phyloP scores from a whole-genome alignment of 2,797 vertebrate species.

The Euthynnus affinis region DNA sequence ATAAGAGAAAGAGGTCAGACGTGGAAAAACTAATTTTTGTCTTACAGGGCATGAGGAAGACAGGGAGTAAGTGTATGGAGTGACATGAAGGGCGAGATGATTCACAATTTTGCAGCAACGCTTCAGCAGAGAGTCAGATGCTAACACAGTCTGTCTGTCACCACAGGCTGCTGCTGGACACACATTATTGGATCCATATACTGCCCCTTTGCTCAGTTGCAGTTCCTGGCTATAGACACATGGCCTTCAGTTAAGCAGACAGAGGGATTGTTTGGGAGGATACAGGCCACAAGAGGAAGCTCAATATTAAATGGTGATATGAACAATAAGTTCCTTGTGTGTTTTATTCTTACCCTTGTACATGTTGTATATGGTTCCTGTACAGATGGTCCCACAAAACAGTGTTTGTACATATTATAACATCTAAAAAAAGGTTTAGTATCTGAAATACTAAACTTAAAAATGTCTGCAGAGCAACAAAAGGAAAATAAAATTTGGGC shows the following conservation, averaged over 20 bases:
- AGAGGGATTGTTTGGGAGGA: constrained; percentile 9
- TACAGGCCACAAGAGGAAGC: neutral
- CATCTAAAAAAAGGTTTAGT: too few relatives aligned
- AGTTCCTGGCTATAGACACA: constrained; percentile 40
- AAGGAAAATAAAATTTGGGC: neutral
- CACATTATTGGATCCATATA: constrained; percentile 49
- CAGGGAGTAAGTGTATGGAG: constrained; percentile 43
- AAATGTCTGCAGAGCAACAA: neutral
- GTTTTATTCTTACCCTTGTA: neutral
- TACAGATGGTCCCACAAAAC: neutral
- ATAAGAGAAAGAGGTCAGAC: constrained; percentile 29
- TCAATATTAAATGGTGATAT: constrained; percentile 17
- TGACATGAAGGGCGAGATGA: constrained; percentile 68
- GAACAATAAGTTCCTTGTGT: constrained; percentile 3
- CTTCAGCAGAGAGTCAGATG: constrained; percentile 58
- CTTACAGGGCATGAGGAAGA: constrained; percentile 36
- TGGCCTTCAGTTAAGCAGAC: constrained; percentile 38
- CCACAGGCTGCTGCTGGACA: constrained; percentile 69
- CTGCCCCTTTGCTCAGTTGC: constrained; percentile 44
- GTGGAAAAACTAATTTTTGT: constrained; percentile 45
- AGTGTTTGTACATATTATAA: neutral
- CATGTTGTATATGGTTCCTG: neutral
- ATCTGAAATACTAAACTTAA: neutral
- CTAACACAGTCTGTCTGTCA: constrained; percentile 67
- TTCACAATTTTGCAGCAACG: constrained; percentile 61